These are phyloP conservation scores for Leptopilina clavipes DNA, from an alignment of 1,140 invertebrate genomes.

Conservation along the genomic window DNA sequence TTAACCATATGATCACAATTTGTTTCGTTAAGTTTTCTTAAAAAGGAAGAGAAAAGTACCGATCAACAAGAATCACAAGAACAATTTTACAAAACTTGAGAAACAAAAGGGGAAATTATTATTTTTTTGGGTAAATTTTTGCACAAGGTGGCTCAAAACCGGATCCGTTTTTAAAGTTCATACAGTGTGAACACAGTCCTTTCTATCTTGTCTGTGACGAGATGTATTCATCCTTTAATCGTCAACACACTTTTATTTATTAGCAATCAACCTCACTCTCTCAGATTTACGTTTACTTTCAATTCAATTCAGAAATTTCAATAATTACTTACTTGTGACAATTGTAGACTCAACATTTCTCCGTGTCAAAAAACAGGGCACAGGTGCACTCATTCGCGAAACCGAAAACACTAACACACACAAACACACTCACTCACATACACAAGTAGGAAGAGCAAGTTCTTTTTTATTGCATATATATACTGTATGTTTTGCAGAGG, in stretches of 20 bases:
- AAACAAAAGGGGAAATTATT: not conserved
- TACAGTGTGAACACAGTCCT: constrained; percentile 30
- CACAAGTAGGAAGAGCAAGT: constrained; percentile 24
- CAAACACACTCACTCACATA: not conserved
- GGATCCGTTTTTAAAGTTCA: constrained; percentile 36
- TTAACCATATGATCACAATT: too few relatives aligned
- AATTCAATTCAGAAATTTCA: not conserved
- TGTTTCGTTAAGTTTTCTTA: too few relatives aligned
- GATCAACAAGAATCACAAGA: not conserved
- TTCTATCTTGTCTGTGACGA: constrained; percentile 35
- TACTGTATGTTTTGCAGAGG: constrained; percentile 15
- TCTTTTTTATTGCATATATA: too few relatives aligned
- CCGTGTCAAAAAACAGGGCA: constrained; percentile 42
- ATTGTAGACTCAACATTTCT: constrained; percentile 57
- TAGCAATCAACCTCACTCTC: not conserved
- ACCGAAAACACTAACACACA: not conserved
- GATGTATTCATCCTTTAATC: constrained; percentile 25
- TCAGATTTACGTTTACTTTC: not conserved
- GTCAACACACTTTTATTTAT: constrained; percentile 34
- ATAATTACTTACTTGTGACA: constrained; percentile 58
- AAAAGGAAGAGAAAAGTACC: not conserved
- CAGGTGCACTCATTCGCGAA: constrained; percentile 53
- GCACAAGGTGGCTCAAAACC: constrained; percentile 9
- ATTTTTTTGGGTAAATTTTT: not conserved
- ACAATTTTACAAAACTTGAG: not conserved